Evolutionary conservation across 2,797 vertebrate genomes (phyloP), one percentile per base, ranked within the genome.

Genomic region (Xerus rutilus): DNA sequence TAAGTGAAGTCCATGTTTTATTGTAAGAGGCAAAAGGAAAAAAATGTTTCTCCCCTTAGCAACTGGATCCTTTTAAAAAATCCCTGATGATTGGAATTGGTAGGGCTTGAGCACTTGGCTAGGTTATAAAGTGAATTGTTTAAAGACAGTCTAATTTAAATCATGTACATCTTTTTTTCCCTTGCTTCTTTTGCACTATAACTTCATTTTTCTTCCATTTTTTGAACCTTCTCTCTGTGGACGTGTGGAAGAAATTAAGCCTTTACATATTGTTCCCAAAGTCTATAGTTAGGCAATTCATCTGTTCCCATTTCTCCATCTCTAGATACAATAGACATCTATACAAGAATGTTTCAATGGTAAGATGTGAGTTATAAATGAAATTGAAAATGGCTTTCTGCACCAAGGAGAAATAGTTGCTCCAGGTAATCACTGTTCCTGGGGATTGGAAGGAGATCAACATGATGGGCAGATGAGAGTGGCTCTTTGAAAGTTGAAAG

Each of bases 241-340:
- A 86, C 93, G 93, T 73, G 32, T 21, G 30, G 35, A 91, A 17
- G 59, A 95, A 93, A 96, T 88, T 86, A 91, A 94, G 43, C 74
- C 57, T 72, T 77, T 69, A 65, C 25, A 35, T n/a, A 25, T 2
- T 73, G n/a, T 81, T 96, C 52, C 90, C 57, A 78, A 83, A 76
- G 45, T 89, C 52, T 69, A 39, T 13, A 81, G 57, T 72, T 54
- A 70, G 52, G 30, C 91, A 94, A 47, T 90, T 89, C 78, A 54
- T 79, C 39, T 87, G 67, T 73, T 87, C 67, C 72, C n/a, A 67
- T 94, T 94, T 84, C 76, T 81, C 39, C 47, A n/a, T 73, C 59
- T 83, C 74, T 81, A 59, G 14, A 65, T 35, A 64, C n/a, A 82
- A 10, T 59, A 92, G 81, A 67, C 54, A 35, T 77, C 39, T 49